These are phyloP conservation scores for Lonchura striata DNA, from an alignment of 2,113 vertebrate species.

Conservation along the genomic window DNA sequence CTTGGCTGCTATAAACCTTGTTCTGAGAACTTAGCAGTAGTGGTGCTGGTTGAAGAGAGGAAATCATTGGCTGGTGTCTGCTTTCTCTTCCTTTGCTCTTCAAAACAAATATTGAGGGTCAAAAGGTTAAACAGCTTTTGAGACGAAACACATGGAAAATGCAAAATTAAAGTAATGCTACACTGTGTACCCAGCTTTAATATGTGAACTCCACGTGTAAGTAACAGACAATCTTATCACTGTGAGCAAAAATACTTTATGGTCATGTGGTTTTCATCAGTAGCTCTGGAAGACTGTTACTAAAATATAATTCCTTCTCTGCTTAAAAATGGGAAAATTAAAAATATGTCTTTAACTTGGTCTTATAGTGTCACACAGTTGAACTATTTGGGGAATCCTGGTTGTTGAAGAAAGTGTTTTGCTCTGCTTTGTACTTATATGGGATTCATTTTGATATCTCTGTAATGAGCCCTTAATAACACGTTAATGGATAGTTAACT, in stretches of 20 bases:
- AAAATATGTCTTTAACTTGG: background rate
- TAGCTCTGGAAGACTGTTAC: background rate
- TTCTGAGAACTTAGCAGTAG: background rate
- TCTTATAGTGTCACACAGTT: background rate
- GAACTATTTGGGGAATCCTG: background rate
- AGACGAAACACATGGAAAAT: background rate
- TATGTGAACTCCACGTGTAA: background rate
- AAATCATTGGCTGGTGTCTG: background rate
- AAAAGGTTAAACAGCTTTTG: conserved; percentile 37
- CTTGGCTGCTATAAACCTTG: background rate
- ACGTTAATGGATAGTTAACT: background rate
- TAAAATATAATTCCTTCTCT: background rate
- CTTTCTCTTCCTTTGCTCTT: background rate
- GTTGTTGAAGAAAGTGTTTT: background rate
- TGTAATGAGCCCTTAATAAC: background rate
- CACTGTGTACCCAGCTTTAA: background rate
- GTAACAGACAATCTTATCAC: background rate
- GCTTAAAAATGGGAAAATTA: background rate
- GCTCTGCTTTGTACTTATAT: background rate
- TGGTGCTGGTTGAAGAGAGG: background rate
- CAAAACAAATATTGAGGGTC: background rate
- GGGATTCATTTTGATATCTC: background rate
- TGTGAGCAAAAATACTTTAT: background rate
- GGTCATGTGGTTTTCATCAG: background rate
- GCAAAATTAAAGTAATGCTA: background rate